Percentiles rank a stretch among this genome's conserved stretches.
Evolutionary conservation across 2,113 vertebrate species (phyloP).

Genomic region (Chamaetylas fuelleborni): DNA sequence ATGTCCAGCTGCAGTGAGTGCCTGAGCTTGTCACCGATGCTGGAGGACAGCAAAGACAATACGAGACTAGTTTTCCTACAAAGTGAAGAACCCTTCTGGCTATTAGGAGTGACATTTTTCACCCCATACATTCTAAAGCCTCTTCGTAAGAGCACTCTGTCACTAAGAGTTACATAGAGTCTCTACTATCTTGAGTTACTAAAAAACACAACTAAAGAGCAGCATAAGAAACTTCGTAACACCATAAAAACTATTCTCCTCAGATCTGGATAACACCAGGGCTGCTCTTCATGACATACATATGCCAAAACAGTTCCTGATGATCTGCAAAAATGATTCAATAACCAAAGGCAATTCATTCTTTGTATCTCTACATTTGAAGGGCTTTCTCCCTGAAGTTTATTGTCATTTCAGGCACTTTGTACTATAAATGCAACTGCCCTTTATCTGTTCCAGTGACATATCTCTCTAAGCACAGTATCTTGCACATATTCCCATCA

Average conservation of each 20-base stretch:
- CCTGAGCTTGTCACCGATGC: not conserved
- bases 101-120: not conserved
- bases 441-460: not conserved
- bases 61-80: not conserved
- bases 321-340: not conserved
- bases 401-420: not conserved
- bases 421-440: not conserved
- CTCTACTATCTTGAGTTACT: not conserved
- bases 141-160: not conserved
- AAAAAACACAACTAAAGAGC: not conserved
- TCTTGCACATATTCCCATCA: not conserved
- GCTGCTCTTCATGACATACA: not conserved
- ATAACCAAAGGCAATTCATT: not conserved
- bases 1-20: not conserved
- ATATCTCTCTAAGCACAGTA: not conserved
- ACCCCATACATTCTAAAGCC: not conserved
- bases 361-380: not conserved
- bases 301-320: not conserved
- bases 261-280: not conserved
- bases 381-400: not conserved
- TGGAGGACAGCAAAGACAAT: not conserved
- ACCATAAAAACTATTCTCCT: not conserved
- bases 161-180: not conserved
- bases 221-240: not conserved
- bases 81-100: not conserved